phyloP scores from a whole-genome alignment of 2,888 invertebrate genomes.

The Oligia latruncula region DNA sequence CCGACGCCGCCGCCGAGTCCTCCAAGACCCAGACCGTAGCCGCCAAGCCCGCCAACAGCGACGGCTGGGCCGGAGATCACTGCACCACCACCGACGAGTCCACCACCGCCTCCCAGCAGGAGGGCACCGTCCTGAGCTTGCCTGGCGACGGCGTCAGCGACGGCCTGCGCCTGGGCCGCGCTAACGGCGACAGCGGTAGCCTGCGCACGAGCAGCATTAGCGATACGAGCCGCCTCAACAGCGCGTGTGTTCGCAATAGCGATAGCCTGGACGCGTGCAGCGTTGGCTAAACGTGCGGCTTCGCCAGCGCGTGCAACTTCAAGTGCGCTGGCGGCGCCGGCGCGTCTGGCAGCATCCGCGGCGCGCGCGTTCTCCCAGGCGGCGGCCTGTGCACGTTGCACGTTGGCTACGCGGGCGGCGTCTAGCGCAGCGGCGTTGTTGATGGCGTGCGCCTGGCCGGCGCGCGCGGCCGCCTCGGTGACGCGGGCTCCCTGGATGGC shows the following conservation, averaged over 20 bases:
- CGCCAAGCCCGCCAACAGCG: conserved; percentile 66
- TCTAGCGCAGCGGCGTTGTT: conserved; percentile 86
- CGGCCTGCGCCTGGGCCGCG: conserved; percentile 71
- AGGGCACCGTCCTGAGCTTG: conserved; percentile 82
- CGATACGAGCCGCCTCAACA: conserved; percentile 85
- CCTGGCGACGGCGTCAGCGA: conserved; percentile 67
- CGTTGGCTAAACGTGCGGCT: conserved; percentile 80
- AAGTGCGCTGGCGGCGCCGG: conserved; percentile 65
- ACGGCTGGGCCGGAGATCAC: conserved; percentile 60
- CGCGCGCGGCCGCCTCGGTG: conserved; percentile 84
- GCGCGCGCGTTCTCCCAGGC: conserved; percentile 86
- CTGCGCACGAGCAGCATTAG: conserved; percentile 72
- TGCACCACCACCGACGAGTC: conserved; percentile 53
- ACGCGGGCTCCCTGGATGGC: conserved; percentile 86
- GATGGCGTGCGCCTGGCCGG: conserved; percentile 83
- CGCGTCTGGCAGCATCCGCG: conserved; percentile 83
- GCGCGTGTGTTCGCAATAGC: conserved; percentile 86
- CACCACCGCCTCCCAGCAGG: conserved; percentile 75
- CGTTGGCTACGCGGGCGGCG: conserved; percentile 84
- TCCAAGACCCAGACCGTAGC: conserved; percentile 64
- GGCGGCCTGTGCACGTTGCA: conserved; percentile 87
- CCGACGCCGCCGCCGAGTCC: conserved; percentile 52
- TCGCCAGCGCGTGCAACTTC: conserved; percentile 69
- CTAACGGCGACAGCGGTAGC: conserved; percentile 64
- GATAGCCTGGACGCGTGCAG: conserved; percentile 85